Evolutionary conservation across 2,113 vertebrate genomes (phyloP).

Genomic region (Ammodytes dubius): DNA sequence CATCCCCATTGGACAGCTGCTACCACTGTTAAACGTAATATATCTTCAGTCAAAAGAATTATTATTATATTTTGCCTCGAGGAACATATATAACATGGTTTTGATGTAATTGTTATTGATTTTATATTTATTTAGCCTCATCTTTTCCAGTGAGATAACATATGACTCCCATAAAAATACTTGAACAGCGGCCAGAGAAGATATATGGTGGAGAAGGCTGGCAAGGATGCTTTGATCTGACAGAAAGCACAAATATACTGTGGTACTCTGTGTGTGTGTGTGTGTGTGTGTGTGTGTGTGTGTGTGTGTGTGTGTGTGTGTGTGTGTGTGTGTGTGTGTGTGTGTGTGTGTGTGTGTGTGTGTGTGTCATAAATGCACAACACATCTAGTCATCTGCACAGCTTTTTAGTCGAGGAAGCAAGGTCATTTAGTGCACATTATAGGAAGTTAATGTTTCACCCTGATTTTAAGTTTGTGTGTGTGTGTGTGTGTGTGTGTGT

Average conservation of each 20-base stretch:
- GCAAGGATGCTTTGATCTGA: conserved; percentile 19
- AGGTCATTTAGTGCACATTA: conserved; percentile 70
- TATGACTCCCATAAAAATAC: conserved; percentile 24
- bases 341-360: too few relatives aligned
- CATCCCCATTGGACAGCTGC: too few relatives aligned
- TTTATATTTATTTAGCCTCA: too few relatives aligned
- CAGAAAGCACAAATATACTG: conserved; percentile 22
- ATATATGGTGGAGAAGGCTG: not conserved
- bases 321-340: too few relatives aligned
- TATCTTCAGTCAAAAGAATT: not conserved
- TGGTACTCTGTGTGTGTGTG: not conserved
- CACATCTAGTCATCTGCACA: too few relatives aligned
- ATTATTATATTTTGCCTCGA: not conserved
- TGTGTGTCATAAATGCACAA: too few relatives aligned
- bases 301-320: too few relatives aligned
- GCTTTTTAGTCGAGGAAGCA: conserved; percentile 22
- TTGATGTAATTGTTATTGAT: not conserved
- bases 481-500: conserved; percentile 37
- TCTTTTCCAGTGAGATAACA: not conserved
- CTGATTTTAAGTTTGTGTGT: conserved; percentile 21
- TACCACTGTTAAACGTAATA: not conserved
- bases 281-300: too few relatives aligned
- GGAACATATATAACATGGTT: not conserved
- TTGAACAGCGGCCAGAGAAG: conserved; percentile 20
- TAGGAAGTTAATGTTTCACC: conserved; percentile 76